Conservation (phyloP, 2,888 invertebrate species). For the Leptarthrus brevirostris region DNA sequence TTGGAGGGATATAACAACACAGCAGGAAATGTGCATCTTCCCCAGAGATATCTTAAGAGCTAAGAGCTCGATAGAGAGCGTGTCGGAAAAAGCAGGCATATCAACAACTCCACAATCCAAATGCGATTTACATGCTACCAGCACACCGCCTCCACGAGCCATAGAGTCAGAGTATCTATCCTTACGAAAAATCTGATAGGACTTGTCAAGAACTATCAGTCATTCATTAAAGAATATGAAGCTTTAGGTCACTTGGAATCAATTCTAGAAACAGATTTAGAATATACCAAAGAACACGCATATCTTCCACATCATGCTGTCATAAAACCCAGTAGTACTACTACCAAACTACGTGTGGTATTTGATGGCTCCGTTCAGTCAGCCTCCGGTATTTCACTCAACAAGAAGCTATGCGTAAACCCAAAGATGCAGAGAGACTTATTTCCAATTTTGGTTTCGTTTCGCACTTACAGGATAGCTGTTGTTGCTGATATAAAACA, state of each 20-base stretch:
- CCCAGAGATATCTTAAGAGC: too few relatives aligned
- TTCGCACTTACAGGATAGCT: neutral
- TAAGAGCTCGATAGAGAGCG: too few relatives aligned
- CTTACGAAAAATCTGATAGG: too few relatives aligned
- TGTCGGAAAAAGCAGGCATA: too few relatives aligned
- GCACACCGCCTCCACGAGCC: too few relatives aligned
- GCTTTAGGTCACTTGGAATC: slow-evolving; percentile 54
- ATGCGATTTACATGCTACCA: too few relatives aligned
- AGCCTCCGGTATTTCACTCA: neutral
- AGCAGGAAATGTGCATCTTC: too few relatives aligned
- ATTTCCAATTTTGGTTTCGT: neutral
- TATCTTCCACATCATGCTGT: slow-evolving; percentile 34
- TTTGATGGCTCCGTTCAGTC: neutral
- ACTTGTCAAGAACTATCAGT: slow-evolving; percentile 43
- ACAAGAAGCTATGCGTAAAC: neutral
- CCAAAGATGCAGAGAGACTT: slow-evolving; percentile 10
- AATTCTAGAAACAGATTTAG: neutral
- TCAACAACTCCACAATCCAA: too few relatives aligned
- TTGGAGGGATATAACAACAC: too few relatives aligned
- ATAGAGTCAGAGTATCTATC: too few relatives aligned
- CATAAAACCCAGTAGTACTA: slow-evolving; percentile 1
- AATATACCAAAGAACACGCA: neutral
- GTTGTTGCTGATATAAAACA: neutral
- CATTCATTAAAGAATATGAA: slow-evolving; percentile 55
- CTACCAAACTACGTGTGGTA: slow-evolving; percentile 9